Conservation (phyloP, 2,797 vertebrate species). For the Microhierax caerulescens region DNA sequence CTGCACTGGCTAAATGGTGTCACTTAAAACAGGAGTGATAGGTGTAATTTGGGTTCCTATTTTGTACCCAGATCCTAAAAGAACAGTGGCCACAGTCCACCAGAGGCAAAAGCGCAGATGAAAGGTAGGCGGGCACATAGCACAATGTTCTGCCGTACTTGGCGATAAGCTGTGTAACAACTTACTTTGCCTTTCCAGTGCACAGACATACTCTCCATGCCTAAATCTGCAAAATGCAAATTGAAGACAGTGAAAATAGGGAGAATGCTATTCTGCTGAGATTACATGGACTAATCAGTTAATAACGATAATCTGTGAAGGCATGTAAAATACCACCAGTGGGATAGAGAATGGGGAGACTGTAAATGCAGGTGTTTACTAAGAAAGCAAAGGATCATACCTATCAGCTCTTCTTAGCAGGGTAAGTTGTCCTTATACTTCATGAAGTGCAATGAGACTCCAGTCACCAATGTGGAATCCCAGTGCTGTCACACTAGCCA, state of each 20-base stretch:
- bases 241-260: neutral
- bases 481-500: neutral
- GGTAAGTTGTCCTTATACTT: neutral
- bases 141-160: neutral
- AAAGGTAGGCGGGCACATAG: neutral
- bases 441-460: neutral
- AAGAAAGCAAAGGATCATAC: neutral
- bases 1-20: neutral
- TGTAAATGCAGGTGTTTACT: neutral
- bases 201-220: neutral
- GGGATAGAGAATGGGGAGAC: neutral
- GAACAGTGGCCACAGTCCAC: neutral
- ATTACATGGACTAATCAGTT: too few species aligned
- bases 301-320: neutral
- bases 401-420: neutral
- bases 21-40: neutral
- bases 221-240: neutral
- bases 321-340: neutral
- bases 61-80: neutral
- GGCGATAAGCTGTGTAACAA: neutral
- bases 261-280: neutral
- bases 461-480: neutral
- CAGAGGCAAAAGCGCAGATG: neutral
- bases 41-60: neutral
- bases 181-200: neutral